Evolutionary conservation across 2,797 vertebrate species (phyloP).

Genomic region (Diplodus sargus): DNA sequence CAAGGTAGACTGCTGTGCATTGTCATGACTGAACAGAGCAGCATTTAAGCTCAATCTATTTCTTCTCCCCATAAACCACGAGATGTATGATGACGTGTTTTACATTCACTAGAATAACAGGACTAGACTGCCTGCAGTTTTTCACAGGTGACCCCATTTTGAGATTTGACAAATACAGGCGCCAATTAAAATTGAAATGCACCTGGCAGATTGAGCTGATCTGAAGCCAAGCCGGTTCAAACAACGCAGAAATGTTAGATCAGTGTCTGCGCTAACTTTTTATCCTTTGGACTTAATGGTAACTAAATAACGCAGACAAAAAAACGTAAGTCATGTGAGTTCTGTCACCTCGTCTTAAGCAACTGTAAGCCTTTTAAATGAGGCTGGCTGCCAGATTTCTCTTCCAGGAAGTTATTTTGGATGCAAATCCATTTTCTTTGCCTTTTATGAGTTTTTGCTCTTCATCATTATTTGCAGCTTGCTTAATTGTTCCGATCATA

Average conservation of each 20-base stretch:
- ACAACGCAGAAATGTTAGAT: neutral
- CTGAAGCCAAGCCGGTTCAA: neutral
- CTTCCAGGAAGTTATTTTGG: slow-evolving; percentile 18
- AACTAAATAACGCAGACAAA: slow-evolving; percentile 17
- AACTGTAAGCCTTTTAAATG: slow-evolving; percentile 33
- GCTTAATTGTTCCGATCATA: slow-evolving; percentile 26
- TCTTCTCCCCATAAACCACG: neutral
- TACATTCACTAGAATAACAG: neutral
- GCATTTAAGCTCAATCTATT: neutral
- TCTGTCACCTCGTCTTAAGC: slow-evolving; percentile 38
- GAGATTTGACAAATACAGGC: slow-evolving; percentile 7
- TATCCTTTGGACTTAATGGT: slow-evolving; percentile 5
- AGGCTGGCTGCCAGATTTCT: slow-evolving; percentile 20
- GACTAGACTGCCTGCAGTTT: neutral
- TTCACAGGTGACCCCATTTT: neutral
- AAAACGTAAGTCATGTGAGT: neutral
- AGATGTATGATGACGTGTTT: neutral
- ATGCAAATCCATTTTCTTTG: slow-evolving; percentile 46
- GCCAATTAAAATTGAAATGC: neutral
- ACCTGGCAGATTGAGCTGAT: neutral
- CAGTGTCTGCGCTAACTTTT: slow-evolving; percentile 22
- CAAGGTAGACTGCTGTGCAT: slow-evolving; percentile 85
- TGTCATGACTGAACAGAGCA: neutral
- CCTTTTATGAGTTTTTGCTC: slow-evolving; percentile 21
- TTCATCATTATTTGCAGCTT: slow-evolving; percentile 16